Conservation (phyloP, 23 tunicate species). For the Diplosoma virens region DNA sequence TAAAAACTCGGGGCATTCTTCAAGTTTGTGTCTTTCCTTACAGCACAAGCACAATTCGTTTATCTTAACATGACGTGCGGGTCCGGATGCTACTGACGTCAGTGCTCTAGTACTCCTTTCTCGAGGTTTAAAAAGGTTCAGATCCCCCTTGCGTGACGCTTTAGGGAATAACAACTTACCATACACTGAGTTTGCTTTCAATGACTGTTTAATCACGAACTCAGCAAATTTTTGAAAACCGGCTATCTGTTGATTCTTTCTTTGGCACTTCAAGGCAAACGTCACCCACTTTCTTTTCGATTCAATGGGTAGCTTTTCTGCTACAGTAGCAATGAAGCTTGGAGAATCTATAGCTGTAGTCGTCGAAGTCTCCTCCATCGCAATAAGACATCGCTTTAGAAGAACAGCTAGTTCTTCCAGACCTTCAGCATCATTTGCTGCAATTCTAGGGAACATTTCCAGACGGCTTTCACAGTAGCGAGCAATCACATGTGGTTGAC, state of each 20-base stretch:
- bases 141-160: not conserved
- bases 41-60: no score
- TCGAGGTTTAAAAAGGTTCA: no score
- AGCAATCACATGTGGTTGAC: slow-evolving; percentile 23
- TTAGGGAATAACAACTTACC: slow-evolving; percentile 8
- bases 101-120: no score
- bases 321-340: slow-evolving; percentile 2
- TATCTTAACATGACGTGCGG: no score
- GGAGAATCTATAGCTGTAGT: not conserved
- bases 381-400: not conserved
- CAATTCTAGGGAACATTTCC: not conserved
- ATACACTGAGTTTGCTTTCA: slow-evolving; percentile 14
- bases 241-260: not conserved
- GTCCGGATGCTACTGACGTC: no score
- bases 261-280: not conserved
- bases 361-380: not conserved
- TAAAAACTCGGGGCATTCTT: no score
- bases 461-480: slow-evolving; percentile 19
- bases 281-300: slow-evolving; percentile 2
- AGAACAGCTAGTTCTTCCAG: slow-evolving; percentile 15
- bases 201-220: slow-evolving; percentile 19
- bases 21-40: no score
- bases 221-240: slow-evolving; percentile 14
- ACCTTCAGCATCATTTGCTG: slow-evolving; percentile 11
- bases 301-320: slow-evolving; percentile 7